phyloP scores from a whole-genome alignment of 2,113 vertebrate genomes.

The Labeo rohita region DNA sequence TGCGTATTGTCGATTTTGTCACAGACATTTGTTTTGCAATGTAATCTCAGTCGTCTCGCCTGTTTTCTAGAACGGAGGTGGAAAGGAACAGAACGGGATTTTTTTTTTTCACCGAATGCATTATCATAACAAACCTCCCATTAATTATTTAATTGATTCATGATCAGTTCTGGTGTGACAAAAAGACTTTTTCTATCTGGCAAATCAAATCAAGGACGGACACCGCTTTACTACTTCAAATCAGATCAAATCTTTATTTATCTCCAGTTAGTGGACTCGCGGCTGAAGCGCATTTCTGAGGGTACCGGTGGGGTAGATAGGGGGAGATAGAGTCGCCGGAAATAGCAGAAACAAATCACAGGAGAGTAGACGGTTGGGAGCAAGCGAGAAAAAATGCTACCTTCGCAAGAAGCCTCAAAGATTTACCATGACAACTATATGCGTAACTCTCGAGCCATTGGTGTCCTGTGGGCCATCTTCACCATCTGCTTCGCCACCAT shows the following conservation, averaged over 20 bases:
- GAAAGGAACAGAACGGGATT: conserved; percentile 29
- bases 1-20: conserved; percentile 42
- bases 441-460: conserved; percentile 86
- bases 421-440: conserved; percentile 89
- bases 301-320: conserved; percentile 47
- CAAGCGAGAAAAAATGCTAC: conserved; percentile 78
- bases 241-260: conserved; percentile 30
- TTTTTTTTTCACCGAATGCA: conserved; percentile 41
- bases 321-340: conserved; percentile 45
- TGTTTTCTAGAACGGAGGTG: conserved; percentile 58
- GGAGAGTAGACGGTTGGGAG: conserved; percentile 35
- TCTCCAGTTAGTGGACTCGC: conserved; percentile 40
- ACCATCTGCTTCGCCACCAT: conserved; percentile 93
- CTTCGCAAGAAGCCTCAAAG: conserved; percentile 89
- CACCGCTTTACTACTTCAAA: neutral
- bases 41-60: conserved; percentile 53
- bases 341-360: conserved; percentile 20
- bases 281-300: conserved; percentile 49
- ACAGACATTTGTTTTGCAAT: conserved; percentile 49
- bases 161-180: conserved; percentile 51
- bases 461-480: conserved; percentile 90
- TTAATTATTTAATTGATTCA: conserved; percentile 37
- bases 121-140: conserved; percentile 50
- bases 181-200: neutral
- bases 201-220: neutral